Conservation (phyloP, 2,888 invertebrate genomes). For the Listrodromus nycthemerus region DNA sequence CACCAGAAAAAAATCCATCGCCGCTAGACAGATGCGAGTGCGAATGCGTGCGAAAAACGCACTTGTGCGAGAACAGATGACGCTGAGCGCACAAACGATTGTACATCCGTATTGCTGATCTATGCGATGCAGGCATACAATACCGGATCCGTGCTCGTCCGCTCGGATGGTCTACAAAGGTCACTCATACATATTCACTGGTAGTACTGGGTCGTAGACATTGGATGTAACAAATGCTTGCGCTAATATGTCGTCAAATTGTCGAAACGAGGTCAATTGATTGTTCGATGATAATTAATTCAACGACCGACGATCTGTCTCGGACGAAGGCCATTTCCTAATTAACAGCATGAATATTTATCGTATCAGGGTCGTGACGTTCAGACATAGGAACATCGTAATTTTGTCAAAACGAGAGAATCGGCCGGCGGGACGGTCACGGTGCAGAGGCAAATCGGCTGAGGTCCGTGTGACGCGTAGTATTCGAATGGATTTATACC, state of each 20-base stretch:
- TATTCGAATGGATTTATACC: not conserved
- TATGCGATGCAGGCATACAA: not conserved
- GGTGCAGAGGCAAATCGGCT: slow-evolving; percentile 11
- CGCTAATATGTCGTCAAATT: not conserved
- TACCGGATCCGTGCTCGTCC: not conserved
- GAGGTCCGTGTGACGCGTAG: not conserved
- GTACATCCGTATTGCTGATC: too few relatives aligned
- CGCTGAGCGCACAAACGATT: too few relatives aligned
- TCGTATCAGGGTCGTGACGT: not conserved
- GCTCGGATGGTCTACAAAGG: too few relatives aligned
- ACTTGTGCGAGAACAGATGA: too few relatives aligned
- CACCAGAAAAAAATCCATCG: too few relatives aligned
- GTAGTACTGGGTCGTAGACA: not conserved
- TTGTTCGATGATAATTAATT: not conserved
- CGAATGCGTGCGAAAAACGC: too few relatives aligned
- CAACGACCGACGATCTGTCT: not conserved
- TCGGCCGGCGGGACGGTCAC: not conserved
- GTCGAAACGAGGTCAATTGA: not conserved
- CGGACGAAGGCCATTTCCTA: slow-evolving; percentile 1
- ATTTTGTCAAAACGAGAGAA: slow-evolving; percentile 12
- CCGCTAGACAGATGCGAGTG: too few relatives aligned
- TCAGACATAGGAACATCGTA: slow-evolving; percentile 32
- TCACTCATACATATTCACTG: not conserved
- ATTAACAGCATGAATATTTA: slow-evolving; percentile 13
- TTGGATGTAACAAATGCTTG: not conserved